Evolutionary conservation across 2,797 vertebrate species (phyloP).

Genomic region (Silurus aristotelis): DNA sequence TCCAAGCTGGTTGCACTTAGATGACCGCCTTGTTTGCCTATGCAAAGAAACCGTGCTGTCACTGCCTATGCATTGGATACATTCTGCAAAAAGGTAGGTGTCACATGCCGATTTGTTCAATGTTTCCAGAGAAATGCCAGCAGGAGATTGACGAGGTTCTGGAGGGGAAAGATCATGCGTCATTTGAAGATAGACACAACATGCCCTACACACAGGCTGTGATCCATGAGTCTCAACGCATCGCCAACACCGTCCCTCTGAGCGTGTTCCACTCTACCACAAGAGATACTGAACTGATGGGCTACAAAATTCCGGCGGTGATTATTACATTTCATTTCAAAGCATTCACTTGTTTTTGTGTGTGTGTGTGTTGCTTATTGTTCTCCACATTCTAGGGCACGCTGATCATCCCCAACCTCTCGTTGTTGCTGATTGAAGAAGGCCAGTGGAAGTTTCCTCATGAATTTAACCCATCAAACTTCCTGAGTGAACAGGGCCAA

Average conservation of each 20-base stretch:
- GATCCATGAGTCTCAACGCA: slow-evolving; percentile 13
- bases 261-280: slow-evolving; percentile 73
- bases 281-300: slow-evolving; percentile 12
- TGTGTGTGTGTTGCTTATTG: neutral
- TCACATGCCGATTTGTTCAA: neutral
- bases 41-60: too few species aligned
- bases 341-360: neutral
- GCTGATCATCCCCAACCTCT: slow-evolving; percentile 69
- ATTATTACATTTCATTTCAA: neutral
- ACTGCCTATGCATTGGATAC: neutral
- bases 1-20: too few species aligned
- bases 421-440: slow-evolving; percentile 66
- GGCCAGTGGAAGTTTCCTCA: slow-evolving; percentile 74
- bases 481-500: slow-evolving; percentile 69
- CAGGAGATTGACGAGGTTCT: slow-evolving; percentile 52
- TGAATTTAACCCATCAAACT: slow-evolving; percentile 75
- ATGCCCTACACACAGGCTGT: too few species aligned
- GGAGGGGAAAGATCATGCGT: slow-evolving; percentile 5
- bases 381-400: slow-evolving; percentile 5
- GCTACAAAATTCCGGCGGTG: slow-evolving; percentile 77
- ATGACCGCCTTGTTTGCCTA: too few species aligned
- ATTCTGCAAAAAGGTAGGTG: neutral
- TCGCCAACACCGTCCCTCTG: slow-evolving; percentile 64
- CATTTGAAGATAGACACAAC: too few species aligned
- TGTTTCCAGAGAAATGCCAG: neutral